phyloP scores from a whole-genome alignment of 2,888 invertebrate genomes.

The Xanthorhoe spadicearia region DNA sequence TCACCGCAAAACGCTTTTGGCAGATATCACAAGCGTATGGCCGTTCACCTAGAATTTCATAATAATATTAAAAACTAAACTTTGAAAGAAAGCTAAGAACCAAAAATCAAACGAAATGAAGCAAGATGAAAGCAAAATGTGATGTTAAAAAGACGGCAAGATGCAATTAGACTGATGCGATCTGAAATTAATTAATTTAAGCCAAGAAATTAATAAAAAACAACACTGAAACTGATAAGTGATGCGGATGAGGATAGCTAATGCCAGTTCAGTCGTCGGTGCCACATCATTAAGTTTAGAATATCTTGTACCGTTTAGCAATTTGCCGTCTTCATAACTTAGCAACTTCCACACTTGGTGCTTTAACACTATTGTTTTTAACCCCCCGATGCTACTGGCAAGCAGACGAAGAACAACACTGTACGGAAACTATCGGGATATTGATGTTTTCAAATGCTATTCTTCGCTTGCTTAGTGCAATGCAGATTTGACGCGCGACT shows the following conservation, averaged over 20 bases:
- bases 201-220: conserved; percentile 69
- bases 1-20: conserved; percentile 91
- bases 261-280: conserved; percentile 69
- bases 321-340: conserved; percentile 80
- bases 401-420: conserved; percentile 50
- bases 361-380: conserved; percentile 29
- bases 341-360: conserved; percentile 42
- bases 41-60: conserved; percentile 85
- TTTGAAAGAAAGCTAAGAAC: conserved; percentile 4
- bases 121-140: conserved; percentile 66
- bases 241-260: conserved; percentile 68
- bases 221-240: conserved; percentile 67
- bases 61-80: conserved; percentile 1
- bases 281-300: conserved; percentile 77
- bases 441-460: conserved; percentile 43
- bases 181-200: conserved; percentile 77
- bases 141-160: conserved; percentile 84
- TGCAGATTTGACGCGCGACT: conserved; percentile 18
- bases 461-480: conserved; percentile 40
- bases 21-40: conserved; percentile 92
- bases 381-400: conserved; percentile 32
- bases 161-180: conserved; percentile 77
- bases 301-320: conserved; percentile 67
- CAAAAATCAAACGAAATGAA: conserved; percentile 48
- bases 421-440: background rate